Evolutionary conservation across 1,140 invertebrate species (phyloP).

Genomic region (Campoletis sonorensis): DNA sequence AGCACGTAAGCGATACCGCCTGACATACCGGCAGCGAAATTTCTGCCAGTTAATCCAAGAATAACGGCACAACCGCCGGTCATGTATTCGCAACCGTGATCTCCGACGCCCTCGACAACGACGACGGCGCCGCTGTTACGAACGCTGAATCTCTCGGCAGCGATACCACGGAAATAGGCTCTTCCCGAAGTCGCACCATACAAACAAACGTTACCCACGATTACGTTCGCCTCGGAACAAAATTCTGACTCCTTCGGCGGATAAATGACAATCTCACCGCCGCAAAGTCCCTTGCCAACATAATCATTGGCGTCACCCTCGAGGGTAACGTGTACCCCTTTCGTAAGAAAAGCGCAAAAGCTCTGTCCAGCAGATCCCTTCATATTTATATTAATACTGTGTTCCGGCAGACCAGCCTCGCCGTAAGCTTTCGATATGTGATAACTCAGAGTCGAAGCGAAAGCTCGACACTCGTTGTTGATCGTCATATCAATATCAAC

Average conservation of each 20-base stretch:
- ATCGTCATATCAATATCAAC: slow-evolving; percentile 89
- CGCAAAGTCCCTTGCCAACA: slow-evolving; percentile 95
- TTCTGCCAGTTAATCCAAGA: slow-evolving; percentile 95
- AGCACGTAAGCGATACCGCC: slow-evolving; percentile 98
- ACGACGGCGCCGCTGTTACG: slow-evolving; percentile 97
- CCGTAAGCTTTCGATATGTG: slow-evolving; percentile 95
- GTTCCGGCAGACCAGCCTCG: slow-evolving; percentile 91
- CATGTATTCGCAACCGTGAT: slow-evolving; percentile 99
- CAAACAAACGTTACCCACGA: slow-evolving; percentile 98
- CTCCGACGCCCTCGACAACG: slow-evolving; percentile 95
- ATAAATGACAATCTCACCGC: slow-evolving; percentile 95
- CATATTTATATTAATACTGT: slow-evolving; percentile 91
- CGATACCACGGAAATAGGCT: slow-evolving; percentile 97
- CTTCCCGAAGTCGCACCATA: slow-evolving; percentile 97
- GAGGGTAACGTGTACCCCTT: slow-evolving; percentile 92
- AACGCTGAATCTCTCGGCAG: slow-evolving; percentile 98
- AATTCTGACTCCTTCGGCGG: slow-evolving; percentile 91
- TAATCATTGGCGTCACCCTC: slow-evolving; percentile 99
- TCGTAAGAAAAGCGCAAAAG: slow-evolving; percentile 98
- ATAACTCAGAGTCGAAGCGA: slow-evolving; percentile 95
- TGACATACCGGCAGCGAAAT: slow-evolving; percentile 99
- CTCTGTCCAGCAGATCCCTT: slow-evolving; percentile 98
- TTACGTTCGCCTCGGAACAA: slow-evolving; percentile 95
- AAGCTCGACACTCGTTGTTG: slow-evolving; percentile 94
- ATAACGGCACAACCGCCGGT: slow-evolving; percentile 95